A percentile compares a stretch with the other conserved stretches of the same genome.
phyloP scores from a whole-genome alignment of 2,113 vertebrate species.

The Trogon melanurus region DNA sequence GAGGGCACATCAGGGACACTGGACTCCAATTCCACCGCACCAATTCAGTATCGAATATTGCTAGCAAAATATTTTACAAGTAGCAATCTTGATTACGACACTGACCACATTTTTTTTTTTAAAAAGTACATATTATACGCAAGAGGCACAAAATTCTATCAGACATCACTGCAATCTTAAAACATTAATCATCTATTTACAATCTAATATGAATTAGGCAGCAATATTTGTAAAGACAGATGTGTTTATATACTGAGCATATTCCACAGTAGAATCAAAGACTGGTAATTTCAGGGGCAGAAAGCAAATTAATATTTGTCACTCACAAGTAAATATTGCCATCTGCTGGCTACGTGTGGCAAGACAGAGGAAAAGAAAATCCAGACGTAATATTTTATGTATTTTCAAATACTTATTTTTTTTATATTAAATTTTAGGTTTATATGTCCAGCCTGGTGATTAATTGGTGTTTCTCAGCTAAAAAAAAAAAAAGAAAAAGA shows the following conservation, averaged over 20 bases:
- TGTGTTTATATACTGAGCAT: neutral
- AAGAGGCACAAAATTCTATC: neutral
- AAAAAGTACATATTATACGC: neutral
- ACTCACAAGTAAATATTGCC: neutral
- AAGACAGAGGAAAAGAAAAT: neutral
- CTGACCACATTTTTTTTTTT: neutral
- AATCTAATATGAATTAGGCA: neutral
- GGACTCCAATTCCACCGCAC: neutral
- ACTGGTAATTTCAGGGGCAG: neutral
- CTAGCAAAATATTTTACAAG: neutral
- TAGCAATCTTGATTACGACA: neutral
- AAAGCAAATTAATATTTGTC: neutral
- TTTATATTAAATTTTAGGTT: neutral
- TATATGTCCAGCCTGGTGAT: neutral
- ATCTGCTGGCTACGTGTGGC: neutral
- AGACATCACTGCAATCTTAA: neutral
- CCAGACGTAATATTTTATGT: rapidly evolving
- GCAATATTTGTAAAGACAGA: neutral
- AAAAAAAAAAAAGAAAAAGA: neutral
- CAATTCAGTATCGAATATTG: neutral
- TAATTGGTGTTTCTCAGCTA: neutral
- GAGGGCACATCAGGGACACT: neutral
- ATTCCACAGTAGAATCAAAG: neutral
- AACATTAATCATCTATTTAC: neutral
- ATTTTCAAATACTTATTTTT: neutral